Conservation (phyloP, 2,888 invertebrate species). For the Tuta absoluta region DNA sequence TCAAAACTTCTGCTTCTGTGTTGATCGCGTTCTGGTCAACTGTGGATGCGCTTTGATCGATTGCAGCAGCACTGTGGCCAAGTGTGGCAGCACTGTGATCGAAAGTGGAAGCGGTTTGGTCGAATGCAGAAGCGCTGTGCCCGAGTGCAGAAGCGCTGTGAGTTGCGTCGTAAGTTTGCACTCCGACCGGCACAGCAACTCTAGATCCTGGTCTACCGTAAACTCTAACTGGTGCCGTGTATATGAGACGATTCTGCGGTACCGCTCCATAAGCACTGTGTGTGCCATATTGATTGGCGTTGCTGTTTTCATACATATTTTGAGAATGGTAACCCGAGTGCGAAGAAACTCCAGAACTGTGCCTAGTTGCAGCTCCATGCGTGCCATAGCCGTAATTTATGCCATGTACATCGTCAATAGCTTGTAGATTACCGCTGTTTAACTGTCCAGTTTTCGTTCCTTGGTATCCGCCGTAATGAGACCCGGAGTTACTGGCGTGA, state of each 20-base stretch:
- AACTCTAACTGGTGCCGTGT: constrained; percentile 57
- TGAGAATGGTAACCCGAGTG: constrained; percentile 52
- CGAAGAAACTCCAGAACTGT: constrained; percentile 47
- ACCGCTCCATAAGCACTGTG: neutral
- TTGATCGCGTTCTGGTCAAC: constrained; percentile 54
- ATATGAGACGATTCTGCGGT: constrained; percentile 46
- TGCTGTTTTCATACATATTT: constrained; percentile 21
- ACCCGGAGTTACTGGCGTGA: neutral
- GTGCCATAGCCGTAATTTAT: constrained; percentile 45
- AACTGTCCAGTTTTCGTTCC: constrained; percentile 33
- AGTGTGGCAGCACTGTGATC: constrained; percentile 46
- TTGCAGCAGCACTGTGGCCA: neutral
- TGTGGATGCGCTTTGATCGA: constrained; percentile 37
- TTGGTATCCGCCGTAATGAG: constrained; percentile 20
- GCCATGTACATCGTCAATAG: constrained; percentile 44
- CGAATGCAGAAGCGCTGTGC: constrained; percentile 43
- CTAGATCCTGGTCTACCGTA: constrained; percentile 61
- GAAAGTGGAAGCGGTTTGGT: constrained; percentile 39
- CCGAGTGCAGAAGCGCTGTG: constrained; percentile 45
- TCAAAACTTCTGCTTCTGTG: constrained; percentile 56
- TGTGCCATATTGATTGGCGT: constrained; percentile 20
- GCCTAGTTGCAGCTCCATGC: constrained; percentile 41
- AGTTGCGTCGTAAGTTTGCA: constrained; percentile 48
- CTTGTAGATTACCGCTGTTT: constrained; percentile 49
- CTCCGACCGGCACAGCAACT: constrained; percentile 59